Evolutionary conservation across 1,140 invertebrate species (phyloP).

Genomic region (Zaprionus gabonicus): DNA sequence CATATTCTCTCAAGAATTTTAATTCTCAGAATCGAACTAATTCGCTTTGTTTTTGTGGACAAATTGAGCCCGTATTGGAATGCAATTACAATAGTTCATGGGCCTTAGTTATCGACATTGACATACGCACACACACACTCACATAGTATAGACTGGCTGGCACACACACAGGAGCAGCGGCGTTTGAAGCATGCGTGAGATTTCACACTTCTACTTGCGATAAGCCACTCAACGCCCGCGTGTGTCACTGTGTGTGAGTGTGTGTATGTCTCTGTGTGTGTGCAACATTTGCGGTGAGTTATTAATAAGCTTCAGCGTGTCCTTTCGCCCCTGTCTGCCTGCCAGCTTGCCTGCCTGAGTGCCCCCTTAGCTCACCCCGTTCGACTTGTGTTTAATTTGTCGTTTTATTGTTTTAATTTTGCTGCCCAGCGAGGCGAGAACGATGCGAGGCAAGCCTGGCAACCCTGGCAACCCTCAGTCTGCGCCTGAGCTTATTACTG

Average conservation of each 20-base stretch:
- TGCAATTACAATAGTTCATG: constrained; percentile 17
- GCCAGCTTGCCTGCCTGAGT: background rate
- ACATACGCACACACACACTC: constrained; percentile 25
- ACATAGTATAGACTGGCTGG: background rate
- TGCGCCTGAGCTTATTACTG: constrained; percentile 36
- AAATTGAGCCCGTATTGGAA: constrained; percentile 21
- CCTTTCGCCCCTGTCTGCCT: background rate
- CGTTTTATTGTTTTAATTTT: constrained; percentile 75
- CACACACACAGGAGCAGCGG: background rate
- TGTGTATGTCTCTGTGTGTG: constrained; percentile 19
- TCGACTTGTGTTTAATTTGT: constrained; percentile 63
- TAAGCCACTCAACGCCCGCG: constrained; percentile 34
- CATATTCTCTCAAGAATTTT: too few species aligned
- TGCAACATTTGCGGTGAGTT: constrained; percentile 34
- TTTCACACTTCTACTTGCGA: constrained; percentile 64
- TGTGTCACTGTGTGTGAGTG: background rate
- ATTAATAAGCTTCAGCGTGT: constrained; percentile 67
- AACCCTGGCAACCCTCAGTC: constrained; percentile 4
- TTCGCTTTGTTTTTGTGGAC: too few species aligned
- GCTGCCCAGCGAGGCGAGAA: constrained; percentile 52
- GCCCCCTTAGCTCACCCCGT: background rate
- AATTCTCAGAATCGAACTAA: background rate
- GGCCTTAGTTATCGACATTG: constrained; percentile 65
- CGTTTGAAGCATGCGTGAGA: constrained; percentile 62
- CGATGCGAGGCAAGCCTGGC: constrained; percentile 1